Evolutionary conservation across 2,113 vertebrate species (phyloP), one percentile per base, ranked within the genome.

Genomic region (Sturnus vulgaris): DNA sequence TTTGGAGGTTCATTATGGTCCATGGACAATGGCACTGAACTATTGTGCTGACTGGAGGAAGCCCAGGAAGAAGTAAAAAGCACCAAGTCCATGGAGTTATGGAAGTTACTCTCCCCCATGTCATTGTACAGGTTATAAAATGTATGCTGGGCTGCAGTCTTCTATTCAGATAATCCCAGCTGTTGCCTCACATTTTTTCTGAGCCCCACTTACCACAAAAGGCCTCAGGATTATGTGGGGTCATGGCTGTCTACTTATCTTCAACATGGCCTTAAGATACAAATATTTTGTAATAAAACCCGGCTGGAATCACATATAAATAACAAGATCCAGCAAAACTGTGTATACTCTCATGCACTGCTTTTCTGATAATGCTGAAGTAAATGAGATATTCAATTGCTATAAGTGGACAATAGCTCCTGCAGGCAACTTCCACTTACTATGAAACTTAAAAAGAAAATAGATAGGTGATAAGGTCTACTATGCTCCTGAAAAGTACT

Each of bases 271-370:
- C 79, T 86, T 73, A 94, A 92, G 86, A 86, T 27, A 94, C 21
- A 93, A 92, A 86, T 92, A 88, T 80, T 93, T 86, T 59, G 25
- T 73, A 88, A 93, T 86, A 82, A 94, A 90, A 78, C 4, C 2
- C 79, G 90, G 50, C 42, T 92, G 82, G 75, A 82, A 72, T 69
- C 28, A 80, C 61, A 85, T 80, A 88, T 88, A 94, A 97, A 92
- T 88, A 94, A 85, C 31, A 87, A 85, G 46, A 90, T 57, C 25
- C 50, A 92, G 31, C 19, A 90, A 79, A 90, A 82, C 44, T 81
- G 52, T 84, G 44, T 81, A 20, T 87, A 72, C 12, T 87, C 3
- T 64, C 22, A 75, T 79, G 53, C 57, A 46, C 1, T 77, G 21
- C 31, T 73, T 55, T 90, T 94, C 79, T 73, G 46, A 24, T 55